phyloP scores from a whole-genome alignment of 2,888 invertebrate genomes.

The Philereme transversata region DNA sequence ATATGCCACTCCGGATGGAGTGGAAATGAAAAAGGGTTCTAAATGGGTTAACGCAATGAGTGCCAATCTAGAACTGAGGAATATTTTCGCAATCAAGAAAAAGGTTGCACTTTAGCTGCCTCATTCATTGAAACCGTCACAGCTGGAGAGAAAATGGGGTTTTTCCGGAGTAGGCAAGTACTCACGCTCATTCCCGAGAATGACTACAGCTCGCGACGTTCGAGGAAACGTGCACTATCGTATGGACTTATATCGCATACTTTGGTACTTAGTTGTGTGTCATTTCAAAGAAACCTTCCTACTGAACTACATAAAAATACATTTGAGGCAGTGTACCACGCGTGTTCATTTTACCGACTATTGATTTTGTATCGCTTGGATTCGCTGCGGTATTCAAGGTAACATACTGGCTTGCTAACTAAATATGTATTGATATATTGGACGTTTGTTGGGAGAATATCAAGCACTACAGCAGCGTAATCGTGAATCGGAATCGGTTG shows the following conservation, averaged over 20 bases:
- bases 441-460: background rate
- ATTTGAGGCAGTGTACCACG: background rate
- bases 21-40: no score
- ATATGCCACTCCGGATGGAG: no score
- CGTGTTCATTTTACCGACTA: slow-evolving; percentile 1
- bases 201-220: slow-evolving; percentile 36
- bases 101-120: slow-evolving; percentile 56
- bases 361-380: slow-evolving; percentile 1
- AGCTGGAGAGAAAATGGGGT: slow-evolving; percentile 45
- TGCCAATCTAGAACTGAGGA: background rate
- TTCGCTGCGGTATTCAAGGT: background rate
- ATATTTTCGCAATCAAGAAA: slow-evolving; percentile 41
- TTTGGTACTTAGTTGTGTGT: slow-evolving; percentile 9
- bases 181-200: slow-evolving; percentile 35
- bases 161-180: slow-evolving; percentile 40
- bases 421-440: background rate
- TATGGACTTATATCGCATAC: slow-evolving; percentile 14
- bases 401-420: background rate
- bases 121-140: slow-evolving; percentile 45
- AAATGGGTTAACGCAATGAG: background rate
- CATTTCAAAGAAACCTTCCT: slow-evolving; percentile 16
- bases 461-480: background rate
- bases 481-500: no score
- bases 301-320: slow-evolving; percentile 17
- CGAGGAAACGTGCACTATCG: slow-evolving; percentile 28